Percentiles rank a stretch among this genome's conserved stretches.
These are phyloP conservation scores for Drosophila cracens DNA, from an alignment of 2,888 invertebrate genomes.

Conservation along the genomic window DNA sequence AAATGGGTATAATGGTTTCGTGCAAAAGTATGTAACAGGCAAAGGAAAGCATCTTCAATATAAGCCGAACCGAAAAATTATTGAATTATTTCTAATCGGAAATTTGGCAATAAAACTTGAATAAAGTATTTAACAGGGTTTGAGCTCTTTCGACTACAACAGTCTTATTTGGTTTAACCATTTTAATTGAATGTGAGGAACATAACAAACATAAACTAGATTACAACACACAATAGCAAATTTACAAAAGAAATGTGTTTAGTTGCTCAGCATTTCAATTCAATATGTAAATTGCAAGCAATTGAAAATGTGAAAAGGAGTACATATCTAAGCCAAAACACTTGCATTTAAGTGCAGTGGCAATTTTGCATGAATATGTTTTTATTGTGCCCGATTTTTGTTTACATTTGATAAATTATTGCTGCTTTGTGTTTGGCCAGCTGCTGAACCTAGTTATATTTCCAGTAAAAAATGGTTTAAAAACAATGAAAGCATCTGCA, in stretches of 20 bases:
- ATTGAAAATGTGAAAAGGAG: constrained; percentile 1
- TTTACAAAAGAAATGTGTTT: not conserved
- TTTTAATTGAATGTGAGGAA: not conserved
- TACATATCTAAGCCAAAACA: constrained; percentile 16
- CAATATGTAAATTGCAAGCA: constrained; percentile 28
- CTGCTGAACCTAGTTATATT: constrained; percentile 35
- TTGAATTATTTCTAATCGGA: not conserved
- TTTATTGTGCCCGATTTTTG: constrained; percentile 24
- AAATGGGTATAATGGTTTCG: not conserved
- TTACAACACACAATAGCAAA: not conserved
- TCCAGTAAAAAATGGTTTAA: constrained; percentile 13
- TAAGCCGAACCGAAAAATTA: not conserved
- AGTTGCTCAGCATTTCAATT: not conserved
- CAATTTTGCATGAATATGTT: constrained; percentile 22
- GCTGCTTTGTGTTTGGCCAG: constrained; percentile 54
- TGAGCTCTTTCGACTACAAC: not conserved
- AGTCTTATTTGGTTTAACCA: not conserved
- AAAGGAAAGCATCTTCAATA: not conserved
- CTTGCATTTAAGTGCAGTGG: constrained; percentile 29
- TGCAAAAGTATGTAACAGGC: not conserved
- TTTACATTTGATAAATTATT: constrained; percentile 2
- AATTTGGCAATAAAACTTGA: not conserved
- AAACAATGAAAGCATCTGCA: constrained; percentile 3
- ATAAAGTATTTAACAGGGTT: not conserved
- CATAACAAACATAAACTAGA: not conserved